A percentile compares a stretch with the other conserved stretches of the same genome.
phyloP scores from a whole-genome alignment of 2,113 vertebrate genomes.

The Glaucomys volans region DNA sequence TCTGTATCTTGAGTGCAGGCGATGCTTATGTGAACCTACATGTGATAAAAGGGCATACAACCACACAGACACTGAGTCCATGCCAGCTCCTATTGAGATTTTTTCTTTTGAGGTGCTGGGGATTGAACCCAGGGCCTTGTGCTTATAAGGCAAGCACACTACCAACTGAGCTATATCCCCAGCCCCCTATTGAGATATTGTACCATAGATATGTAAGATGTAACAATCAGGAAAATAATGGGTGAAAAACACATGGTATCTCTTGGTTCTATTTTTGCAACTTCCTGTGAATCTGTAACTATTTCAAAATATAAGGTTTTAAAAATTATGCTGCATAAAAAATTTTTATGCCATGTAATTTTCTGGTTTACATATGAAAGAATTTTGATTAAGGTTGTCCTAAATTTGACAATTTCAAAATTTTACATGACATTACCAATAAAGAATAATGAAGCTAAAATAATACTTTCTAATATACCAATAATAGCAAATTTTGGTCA shows the following conservation, averaged over 20 bases:
- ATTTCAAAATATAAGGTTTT: neutral
- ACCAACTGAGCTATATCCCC: no score
- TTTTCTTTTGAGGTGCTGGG: no score
- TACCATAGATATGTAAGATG: neutral
- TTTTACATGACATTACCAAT: neutral
- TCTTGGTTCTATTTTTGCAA: neutral
- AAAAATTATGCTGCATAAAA: neutral
- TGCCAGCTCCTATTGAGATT: neutral
- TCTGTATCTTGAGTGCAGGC: neutral
- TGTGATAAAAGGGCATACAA: neutral
- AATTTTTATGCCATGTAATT: neutral
- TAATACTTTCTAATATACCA: conserved; percentile 6
- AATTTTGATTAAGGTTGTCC: neutral
- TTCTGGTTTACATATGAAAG: neutral
- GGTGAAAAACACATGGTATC: neutral
- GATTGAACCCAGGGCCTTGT: no score
- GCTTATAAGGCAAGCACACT: no score
- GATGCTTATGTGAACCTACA: neutral
- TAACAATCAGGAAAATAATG: neutral
- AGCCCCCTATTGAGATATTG: neutral
- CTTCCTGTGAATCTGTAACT: neutral
- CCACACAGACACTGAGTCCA: neutral
- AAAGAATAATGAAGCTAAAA: neutral
- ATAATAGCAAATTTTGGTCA: neutral
- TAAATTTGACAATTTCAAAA: neutral